These are phyloP conservation scores for Agraylea sexmaculata DNA, from an alignment of 1,140 invertebrate species.

Conservation along the genomic window DNA sequence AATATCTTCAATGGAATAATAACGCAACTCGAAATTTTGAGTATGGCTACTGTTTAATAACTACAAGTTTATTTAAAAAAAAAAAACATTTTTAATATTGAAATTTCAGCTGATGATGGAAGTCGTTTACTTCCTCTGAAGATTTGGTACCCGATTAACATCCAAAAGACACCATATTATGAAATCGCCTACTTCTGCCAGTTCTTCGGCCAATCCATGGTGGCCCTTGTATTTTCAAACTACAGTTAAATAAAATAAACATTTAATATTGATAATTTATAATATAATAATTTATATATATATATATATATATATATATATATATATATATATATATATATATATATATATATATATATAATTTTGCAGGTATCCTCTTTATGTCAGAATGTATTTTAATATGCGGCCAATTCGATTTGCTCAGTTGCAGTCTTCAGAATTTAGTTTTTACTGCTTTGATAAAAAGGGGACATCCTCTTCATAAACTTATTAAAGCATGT, in stretches of 20 bases:
- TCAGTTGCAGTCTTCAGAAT: conserved; percentile 20
- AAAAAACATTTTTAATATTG: background rate
- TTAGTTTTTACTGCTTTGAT: conserved; percentile 15
- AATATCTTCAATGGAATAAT: too few species aligned
- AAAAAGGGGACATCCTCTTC: conserved; percentile 7
- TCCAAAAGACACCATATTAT: conserved; percentile 13
- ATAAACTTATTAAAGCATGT: conserved; percentile 3
- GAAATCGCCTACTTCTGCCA: conserved; percentile 16
- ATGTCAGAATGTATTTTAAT: conserved; percentile 18
- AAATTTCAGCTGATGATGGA: conserved; percentile 6
- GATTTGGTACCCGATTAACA: conserved; percentile 18
- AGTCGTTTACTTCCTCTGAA: conserved; percentile 14
- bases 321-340: too few species aligned
- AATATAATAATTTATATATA: background rate
- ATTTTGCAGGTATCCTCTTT: conserved; percentile 16
- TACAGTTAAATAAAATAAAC: conserved; percentile 8
- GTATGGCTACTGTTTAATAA: background rate
- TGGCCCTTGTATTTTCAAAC: conserved; percentile 14
- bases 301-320: too few species aligned
- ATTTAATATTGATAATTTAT: background rate
- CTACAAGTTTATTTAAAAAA: background rate
- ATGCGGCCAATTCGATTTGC: conserved; percentile 20
- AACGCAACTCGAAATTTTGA: too few species aligned
- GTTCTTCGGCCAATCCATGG: conserved; percentile 16
- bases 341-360: too few species aligned